Base-by-base conservation (phyloP, 1,140 invertebrate genomes). In the Monomorium pharaonis region DNA sequence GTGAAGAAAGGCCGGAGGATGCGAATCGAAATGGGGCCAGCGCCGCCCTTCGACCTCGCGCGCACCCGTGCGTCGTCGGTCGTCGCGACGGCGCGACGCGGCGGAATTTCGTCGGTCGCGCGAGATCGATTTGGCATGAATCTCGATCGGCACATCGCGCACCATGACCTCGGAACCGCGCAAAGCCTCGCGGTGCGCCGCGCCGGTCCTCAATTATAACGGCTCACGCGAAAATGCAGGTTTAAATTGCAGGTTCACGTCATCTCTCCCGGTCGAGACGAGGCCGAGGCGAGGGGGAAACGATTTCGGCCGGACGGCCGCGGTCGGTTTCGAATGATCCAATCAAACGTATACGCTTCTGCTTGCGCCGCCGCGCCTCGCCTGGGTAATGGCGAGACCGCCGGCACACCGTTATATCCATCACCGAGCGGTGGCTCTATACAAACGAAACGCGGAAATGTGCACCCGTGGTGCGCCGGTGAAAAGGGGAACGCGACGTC, bases 201-300 rank as follows among this genome's bases (percentile, higher is more conserved):
- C 54, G 54, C 87, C 86, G 81, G 85, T 70, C 88, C 88, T 85
- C 91, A 93, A 93, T 93, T 93, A 93, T 93, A 93, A 93, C 92
- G 92, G 92, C 91, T 93, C 91, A 92, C 89, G 88, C 87, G 91
- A 93, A 93, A 93, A 93, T 94, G 92, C 92, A n/a, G 89, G 88
- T 93, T 94, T 91, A 93, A 92, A 92, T 91, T 92, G 90, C 92
- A 90, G 91, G 89, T 91, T 92, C 90, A 77, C 87, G 81, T 86
- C 86, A 77, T 76, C 76, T 75, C 70, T 54, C 37, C 37, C 54
- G 84, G 86, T 47, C 83, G 84, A 60, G 56, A 81, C 86, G 78
- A 70, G 83, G 86, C 42, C 83, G 84, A 60, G 56, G 84, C 86
- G 78, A 70, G 83, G n/a, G n/a, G 85, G 88, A 78, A 69, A 85